A percentile compares a stretch with the other conserved stretches of the same genome.
Conservation (phyloP, 2,797 vertebrate genomes). For the Zalophus californianus region DNA sequence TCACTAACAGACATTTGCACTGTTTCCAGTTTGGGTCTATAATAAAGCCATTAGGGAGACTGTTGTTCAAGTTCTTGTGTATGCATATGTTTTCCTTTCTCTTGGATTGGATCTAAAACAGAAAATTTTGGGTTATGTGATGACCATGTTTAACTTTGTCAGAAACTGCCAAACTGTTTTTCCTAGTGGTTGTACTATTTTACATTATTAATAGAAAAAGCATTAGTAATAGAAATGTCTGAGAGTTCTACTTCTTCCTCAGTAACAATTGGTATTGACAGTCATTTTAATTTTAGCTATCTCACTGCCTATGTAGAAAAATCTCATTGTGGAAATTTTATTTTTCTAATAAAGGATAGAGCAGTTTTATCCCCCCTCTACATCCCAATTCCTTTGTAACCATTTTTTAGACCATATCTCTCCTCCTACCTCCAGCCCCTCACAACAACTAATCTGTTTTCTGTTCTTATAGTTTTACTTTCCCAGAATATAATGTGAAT, state of each 20-base stretch:
- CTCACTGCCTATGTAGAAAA: not conserved
- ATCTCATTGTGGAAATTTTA: not conserved
- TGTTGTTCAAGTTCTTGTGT: not conserved
- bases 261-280: not conserved
- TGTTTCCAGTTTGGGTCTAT: not conserved
- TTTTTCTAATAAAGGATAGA: not conserved
- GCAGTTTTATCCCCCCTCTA: not conserved
- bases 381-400: not conserved
- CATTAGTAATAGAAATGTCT: not conserved
- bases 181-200: not conserved
- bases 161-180: not conserved
- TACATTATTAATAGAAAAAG: not conserved
- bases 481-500: not conserved
- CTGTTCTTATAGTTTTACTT: not conserved
- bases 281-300: not conserved
- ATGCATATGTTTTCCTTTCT: not conserved
- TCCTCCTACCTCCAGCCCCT: rapidly evolving
- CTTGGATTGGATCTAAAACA: not conserved
- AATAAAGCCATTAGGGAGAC: not conserved
- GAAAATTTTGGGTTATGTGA: not conserved
- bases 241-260: not conserved
- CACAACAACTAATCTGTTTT: not conserved
- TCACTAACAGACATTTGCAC: not conserved
- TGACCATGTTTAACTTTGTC: not conserved
- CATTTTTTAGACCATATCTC: not conserved